Percentiles rank a stretch among this genome's conserved stretches.
phyloP scores from a whole-genome alignment of 2,797 vertebrate genomes.

The Phrynocephalus vlangalii region DNA sequence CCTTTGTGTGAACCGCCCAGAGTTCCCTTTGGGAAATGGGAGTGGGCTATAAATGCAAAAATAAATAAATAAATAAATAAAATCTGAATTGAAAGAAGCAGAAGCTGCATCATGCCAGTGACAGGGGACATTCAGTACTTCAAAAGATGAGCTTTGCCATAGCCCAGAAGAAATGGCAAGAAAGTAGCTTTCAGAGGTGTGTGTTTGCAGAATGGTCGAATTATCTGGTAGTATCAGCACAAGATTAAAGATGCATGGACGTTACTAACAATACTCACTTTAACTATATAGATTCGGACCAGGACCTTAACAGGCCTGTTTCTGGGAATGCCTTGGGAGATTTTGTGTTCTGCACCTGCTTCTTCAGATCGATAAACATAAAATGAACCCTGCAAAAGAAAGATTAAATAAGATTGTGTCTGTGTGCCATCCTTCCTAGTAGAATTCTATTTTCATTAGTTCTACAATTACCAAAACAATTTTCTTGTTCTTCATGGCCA shows the following conservation, averaged over 20 bases:
- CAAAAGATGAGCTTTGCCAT: not conserved
- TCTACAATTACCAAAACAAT: not conserved
- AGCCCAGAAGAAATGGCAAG: not conserved
- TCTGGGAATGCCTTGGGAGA: conserved; percentile 87
- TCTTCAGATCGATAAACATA: conserved; percentile 87
- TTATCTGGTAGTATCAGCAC: not conserved
- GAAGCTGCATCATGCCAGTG: not conserved
- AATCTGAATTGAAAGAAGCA: not conserved
- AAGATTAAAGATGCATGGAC: not conserved
- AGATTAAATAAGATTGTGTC: conserved; percentile 10
- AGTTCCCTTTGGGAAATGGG: no score
- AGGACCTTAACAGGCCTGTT: conserved; percentile 91
- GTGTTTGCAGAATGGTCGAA: not conserved
- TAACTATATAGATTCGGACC: conserved; percentile 89
- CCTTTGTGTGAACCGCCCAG: no score
- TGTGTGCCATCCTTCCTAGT: not conserved
- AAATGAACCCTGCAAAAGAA: conserved; percentile 87
- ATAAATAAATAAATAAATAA: no score
- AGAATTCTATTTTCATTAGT: not conserved
- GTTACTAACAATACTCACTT: conserved; percentile 78
- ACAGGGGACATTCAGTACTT: not conserved
- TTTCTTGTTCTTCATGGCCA: not conserved
- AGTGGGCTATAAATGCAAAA: no score
- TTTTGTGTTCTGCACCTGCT: conserved; percentile 72
- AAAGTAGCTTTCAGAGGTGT: not conserved